Evolutionary conservation across 2,113 vertebrate genomes (phyloP).

Genomic region (Vulpes ferrilata): DNA sequence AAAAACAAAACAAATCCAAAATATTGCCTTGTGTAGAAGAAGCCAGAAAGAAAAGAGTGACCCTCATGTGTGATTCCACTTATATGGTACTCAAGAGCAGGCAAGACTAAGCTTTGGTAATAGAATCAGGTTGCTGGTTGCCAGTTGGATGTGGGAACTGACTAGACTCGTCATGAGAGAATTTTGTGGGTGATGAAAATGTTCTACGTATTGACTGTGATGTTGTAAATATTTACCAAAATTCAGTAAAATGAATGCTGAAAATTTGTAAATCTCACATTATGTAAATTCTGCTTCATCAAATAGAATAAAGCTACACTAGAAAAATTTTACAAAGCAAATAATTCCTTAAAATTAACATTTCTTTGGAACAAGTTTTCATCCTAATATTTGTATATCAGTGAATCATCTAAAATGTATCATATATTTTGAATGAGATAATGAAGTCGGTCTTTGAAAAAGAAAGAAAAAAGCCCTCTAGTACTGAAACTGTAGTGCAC

Average conservation of each 20-base stretch:
- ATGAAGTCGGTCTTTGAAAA: background rate
- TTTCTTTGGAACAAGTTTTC: background rate
- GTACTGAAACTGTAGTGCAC: background rate
- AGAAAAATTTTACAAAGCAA: conserved; percentile 22
- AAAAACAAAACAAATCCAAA: too few species aligned
- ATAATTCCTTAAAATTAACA: background rate
- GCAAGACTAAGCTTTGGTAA: background rate
- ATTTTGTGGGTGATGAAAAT: background rate
- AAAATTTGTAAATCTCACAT: background rate
- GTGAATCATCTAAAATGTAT: background rate
- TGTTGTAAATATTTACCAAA: background rate
- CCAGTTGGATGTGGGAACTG: background rate
- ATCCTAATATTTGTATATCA: background rate
- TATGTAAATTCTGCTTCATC: background rate
- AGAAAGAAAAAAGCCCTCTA: background rate
- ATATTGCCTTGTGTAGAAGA: background rate
- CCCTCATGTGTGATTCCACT: background rate
- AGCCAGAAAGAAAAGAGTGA: background rate
- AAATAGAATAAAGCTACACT: background rate
- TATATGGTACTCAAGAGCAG: background rate
- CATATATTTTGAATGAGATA: background rate
- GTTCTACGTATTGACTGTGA: background rate
- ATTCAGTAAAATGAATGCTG: conserved; percentile 39
- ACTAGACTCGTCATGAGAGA: background rate
- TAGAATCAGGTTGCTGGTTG: background rate